Base-by-base conservation (phyloP, 2,113 vertebrate genomes). In the Cephalopterus ornatus region DNA sequence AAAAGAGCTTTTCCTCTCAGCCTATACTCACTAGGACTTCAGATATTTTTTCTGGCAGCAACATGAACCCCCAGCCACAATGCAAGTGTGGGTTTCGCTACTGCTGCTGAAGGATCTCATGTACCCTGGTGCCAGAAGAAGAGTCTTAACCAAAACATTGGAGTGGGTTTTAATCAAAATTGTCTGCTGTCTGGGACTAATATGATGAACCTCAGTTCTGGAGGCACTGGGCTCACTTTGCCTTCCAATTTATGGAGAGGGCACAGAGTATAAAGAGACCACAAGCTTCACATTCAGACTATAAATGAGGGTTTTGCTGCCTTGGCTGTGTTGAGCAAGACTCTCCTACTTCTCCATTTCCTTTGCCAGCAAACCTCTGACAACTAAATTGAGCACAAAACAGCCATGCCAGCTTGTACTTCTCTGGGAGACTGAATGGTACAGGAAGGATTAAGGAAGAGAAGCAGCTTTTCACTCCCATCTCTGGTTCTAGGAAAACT, bases 391-490 rank as follows among this genome's bases (percentile, higher is more conserved):
- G 58, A 93, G 81, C 78, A 61, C 70, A 78, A 85, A 93, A 71
- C 47, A 95, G 49, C 77, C 42, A 71, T 94, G 89, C 62, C 89
- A 89, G 77, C 33, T 91, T 93, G 83, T 73, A 62, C 81, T 79
- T 44, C 68, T 80, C 58, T n/a, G 55, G 73, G 47, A 83, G 73
- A 52, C 3, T 86, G 83, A 88, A 87, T 65, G 66, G 86, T 41
- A 81, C 84, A 91, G 83, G 84, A 91, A 95, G 89, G 91, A 95
- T 95, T 95, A 95, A 93, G 83, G 42, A 91, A 76, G 52, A 87
- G 92, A 92, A 92, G 49, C 65, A 72, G 80, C 89, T 93, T 95
- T 97, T 93, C 86, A 89, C 76, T 92, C 89, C 15, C 42, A 47
- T 71, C 68, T 47, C 80, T 83, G 72, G 68, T 91, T 95, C 91